These are phyloP conservation scores for Otus sunia DNA, from an alignment of 2,113 vertebrate genomes.

Conservation along the genomic window DNA sequence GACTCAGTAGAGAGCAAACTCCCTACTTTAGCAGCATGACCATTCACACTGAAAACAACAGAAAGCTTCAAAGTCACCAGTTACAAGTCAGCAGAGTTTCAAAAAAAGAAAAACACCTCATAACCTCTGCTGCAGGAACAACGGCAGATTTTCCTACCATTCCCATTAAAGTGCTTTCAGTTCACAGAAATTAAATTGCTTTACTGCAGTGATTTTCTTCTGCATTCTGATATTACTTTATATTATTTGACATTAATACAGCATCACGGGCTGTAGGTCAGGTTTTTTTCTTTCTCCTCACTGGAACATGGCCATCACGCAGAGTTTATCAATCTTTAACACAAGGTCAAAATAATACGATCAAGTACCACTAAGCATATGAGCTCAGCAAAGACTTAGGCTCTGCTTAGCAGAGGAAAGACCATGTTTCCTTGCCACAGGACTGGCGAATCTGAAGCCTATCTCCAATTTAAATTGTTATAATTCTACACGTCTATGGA, in stretches of 20 bases:
- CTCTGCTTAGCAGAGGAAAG: conserved; percentile 19
- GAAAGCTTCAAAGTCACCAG: conserved; percentile 51
- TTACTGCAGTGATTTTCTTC: conserved; percentile 49
- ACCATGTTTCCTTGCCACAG: not conserved
- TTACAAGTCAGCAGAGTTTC: conserved; percentile 9
- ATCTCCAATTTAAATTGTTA: not conserved
- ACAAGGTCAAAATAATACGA: conserved; percentile 33
- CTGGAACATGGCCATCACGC: not conserved
- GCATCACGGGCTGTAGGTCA: not conserved
- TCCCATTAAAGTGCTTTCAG: conserved; percentile 40
- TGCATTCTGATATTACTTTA: conserved; percentile 42
- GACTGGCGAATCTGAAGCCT: not conserved
- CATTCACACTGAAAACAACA: not conserved
- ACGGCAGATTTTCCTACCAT: not conserved
- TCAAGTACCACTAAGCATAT: not conserved
- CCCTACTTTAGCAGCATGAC: conserved; percentile 21
- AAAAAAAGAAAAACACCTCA: not conserved
- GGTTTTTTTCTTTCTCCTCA: not conserved
- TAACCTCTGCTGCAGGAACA: conserved; percentile 38
- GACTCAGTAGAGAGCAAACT: not conserved
- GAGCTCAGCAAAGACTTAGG: not conserved
- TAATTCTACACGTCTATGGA: not conserved
- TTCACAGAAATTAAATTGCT: conserved; percentile 54
- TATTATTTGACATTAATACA: conserved; percentile 52
- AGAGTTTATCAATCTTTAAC: conserved; percentile 29